Base-by-base conservation (phyloP, 2,888 invertebrate species). In the Tenthredo notha region DNA sequence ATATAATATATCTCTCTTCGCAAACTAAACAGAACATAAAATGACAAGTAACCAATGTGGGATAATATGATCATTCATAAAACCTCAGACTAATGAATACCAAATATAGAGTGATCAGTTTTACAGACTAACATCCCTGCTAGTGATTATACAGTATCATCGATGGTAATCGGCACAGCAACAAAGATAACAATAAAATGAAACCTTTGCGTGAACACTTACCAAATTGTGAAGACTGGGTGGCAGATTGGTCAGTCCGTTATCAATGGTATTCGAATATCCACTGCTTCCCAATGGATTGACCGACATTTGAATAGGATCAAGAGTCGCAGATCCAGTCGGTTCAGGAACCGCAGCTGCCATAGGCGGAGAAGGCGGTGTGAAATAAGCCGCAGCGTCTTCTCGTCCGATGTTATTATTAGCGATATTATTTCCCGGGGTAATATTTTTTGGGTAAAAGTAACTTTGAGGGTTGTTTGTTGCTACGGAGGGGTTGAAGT, bases 141-240 rank as follows among this genome's bases (percentile, higher is more conserved):
- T 0, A 47, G 47, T 47, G 15, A 15, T 12, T 12, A 47, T 15
- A 47, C 47, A 47, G 47, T 47, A 47, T 47, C 47, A 47, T 47
- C 47, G 47, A 47, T 47, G 15, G 15, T 12, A 47, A 47, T 47
- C 47, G 47, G 3, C 47, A 47, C n/a, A 67, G 29, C 67, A 67
- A 15, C 0, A 33, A 67, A 33, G 33, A 67, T 29, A 15, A 25
- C 67, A 33, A 15, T 15, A 6, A 33, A 67, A 33, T 15, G 15
- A 15, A 15, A 67, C 15, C 67, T 70, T 70, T 40, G 0, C 70
- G 18, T 70, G n/a, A 37, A 74, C 33, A 87, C 89, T 90, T 84
- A 92, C 93, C 88, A 92, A 90, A 86, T 90, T 92, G 80, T 93
- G 90, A 80, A 92, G 88, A 89, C 91, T 93, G 3, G 89, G 90